Conservation (phyloP, 2,888 invertebrate genomes). For the Raillietiella orientalis region DNA sequence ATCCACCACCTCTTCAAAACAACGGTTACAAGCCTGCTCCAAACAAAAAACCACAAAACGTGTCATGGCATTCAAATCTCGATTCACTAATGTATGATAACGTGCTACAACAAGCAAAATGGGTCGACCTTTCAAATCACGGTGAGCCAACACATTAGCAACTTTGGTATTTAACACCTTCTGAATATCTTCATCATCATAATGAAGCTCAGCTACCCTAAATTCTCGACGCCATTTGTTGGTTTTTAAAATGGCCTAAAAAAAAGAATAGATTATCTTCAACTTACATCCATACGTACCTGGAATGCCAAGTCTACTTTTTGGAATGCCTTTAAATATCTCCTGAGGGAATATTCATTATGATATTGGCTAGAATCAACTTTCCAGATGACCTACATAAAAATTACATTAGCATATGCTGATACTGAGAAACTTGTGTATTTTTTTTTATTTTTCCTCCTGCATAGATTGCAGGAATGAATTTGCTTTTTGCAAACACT, state of each 20-base stretch:
- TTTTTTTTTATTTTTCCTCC: constrained; percentile 25
- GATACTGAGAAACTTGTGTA: constrained; percentile 36
- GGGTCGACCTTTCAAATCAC: constrained; percentile 35
- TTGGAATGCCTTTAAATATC: constrained; percentile 38
- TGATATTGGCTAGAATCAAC: constrained; percentile 39
- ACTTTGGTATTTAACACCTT: constrained; percentile 23
- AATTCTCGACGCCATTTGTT: constrained; percentile 45
- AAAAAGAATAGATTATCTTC: not conserved
- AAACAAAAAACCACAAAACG: constrained; percentile 20
- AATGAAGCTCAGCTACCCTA: constrained; percentile 24
- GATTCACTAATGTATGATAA: constrained; percentile 29
- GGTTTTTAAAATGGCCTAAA: constrained; percentile 35
- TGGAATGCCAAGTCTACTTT: constrained; percentile 36
- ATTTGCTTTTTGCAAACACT: too few relatives aligned
- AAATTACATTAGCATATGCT: too few relatives aligned
- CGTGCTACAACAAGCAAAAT: constrained; percentile 44
- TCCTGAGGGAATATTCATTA: constrained; percentile 27
- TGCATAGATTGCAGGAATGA: too few relatives aligned
- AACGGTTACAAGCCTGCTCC: constrained; percentile 40
- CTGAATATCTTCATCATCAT: constrained; percentile 19
- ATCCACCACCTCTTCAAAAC: constrained; percentile 43
- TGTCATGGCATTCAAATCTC: constrained; percentile 39
- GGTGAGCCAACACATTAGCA: constrained; percentile 30
- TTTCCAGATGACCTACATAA: constrained; percentile 28
- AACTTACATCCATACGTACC: constrained; percentile 15